Conservation (phyloP, 2,113 vertebrate species). For the Piprites chloris region DNA sequence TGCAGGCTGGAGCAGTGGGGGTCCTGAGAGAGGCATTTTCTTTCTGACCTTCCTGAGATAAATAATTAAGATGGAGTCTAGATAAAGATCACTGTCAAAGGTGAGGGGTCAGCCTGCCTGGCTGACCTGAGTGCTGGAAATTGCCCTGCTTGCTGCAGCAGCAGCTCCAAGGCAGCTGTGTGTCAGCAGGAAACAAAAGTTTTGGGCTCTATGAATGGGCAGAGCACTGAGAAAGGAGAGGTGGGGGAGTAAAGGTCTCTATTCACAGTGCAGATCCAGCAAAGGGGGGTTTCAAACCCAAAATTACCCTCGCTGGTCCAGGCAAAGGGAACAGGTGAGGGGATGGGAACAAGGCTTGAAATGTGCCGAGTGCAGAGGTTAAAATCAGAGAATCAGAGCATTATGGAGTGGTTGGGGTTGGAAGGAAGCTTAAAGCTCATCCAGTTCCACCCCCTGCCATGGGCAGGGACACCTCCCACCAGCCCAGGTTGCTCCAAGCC, state of each 20-base stretch:
- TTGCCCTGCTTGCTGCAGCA: neutral
- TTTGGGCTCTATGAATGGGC: neutral
- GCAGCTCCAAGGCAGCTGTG: neutral
- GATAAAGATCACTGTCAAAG: slow-evolving; percentile 65
- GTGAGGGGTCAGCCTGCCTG: slow-evolving; percentile 45
- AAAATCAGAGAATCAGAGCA: neutral
- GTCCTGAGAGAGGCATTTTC: slow-evolving; percentile 58
- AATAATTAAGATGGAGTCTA: slow-evolving; percentile 60
- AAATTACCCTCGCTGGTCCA: neutral
- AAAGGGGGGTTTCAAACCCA: neutral
- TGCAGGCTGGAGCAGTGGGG: neutral
- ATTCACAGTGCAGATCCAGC: neutral
- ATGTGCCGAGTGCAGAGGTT: neutral
- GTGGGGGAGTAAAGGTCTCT: neutral
- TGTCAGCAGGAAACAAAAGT: slow-evolving; percentile 9
- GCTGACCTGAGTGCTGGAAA: neutral
- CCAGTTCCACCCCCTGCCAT: neutral
- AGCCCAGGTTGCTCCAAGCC: neutral
- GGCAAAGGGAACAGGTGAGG: neutral
- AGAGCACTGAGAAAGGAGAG: neutral
- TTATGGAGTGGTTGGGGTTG: neutral
- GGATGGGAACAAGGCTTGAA: neutral
- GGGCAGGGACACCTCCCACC: neutral
- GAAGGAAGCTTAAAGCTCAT: neutral
- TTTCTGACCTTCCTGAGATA: slow-evolving; percentile 61